These are phyloP conservation scores for Emydura subglobosa DNA, from an alignment of 2,113 vertebrate genomes.

Conservation along the genomic window DNA sequence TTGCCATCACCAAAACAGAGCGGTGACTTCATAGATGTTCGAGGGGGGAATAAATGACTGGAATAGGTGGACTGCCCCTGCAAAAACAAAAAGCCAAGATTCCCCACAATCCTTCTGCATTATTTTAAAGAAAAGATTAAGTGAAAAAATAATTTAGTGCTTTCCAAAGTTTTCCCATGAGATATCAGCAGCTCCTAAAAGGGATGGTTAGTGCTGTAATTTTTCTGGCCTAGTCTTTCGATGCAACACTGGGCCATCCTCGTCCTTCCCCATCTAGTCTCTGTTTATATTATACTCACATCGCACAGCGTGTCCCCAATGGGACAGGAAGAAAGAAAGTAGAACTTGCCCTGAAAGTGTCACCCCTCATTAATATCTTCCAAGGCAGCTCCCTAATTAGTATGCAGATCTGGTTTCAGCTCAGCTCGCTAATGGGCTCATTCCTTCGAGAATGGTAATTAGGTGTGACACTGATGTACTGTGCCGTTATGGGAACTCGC, in stretches of 20 bases:
- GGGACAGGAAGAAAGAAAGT: constrained; percentile 70
- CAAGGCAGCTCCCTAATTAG: constrained; percentile 77
- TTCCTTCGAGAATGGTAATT: constrained; percentile 71
- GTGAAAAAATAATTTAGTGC: background rate
- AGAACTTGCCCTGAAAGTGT: constrained; percentile 81
- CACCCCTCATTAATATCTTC: constrained; percentile 83
- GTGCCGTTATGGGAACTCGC: constrained; percentile 49
- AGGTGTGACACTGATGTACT: constrained; percentile 64
- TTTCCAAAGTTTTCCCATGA: constrained; percentile 20
- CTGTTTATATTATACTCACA: constrained; percentile 67
- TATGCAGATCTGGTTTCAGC: constrained; percentile 74
- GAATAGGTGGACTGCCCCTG: background rate
- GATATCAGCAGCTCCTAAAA: background rate
- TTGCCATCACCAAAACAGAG: background rate
- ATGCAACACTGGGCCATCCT: background rate
- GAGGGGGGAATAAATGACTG: background rate
- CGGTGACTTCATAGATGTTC: too few relatives aligned
- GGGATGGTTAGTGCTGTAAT: background rate
- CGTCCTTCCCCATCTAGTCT: background rate
- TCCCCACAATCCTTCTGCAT: background rate
- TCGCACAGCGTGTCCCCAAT: constrained; percentile 52
- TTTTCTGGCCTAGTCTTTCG: background rate
- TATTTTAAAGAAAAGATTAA: background rate
- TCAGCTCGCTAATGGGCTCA: constrained; percentile 76
- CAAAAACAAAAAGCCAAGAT: background rate